A percentile compares a stretch with the other conserved stretches of the same genome.
These are phyloP conservation scores for Rugalucina vietnamica DNA, from an alignment of 2,888 invertebrate genomes.

Conservation along the genomic window DNA sequence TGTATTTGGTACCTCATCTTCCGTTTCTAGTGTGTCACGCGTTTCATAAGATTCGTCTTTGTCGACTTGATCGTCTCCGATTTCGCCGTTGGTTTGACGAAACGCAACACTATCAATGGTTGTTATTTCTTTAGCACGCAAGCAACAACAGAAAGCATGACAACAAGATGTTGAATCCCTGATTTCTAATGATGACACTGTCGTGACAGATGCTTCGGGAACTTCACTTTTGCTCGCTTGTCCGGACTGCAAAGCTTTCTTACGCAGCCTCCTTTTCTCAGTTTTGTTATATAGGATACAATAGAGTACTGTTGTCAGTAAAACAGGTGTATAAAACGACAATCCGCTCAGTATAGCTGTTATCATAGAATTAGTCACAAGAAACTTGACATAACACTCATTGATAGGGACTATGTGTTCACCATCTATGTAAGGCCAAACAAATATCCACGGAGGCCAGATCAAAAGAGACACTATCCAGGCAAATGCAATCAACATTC, in stretches of 20 bases:
- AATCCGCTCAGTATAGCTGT: background rate
- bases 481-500: background rate
- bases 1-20: background rate
- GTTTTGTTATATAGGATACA: background rate
- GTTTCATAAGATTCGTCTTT: background rate
- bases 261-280: background rate
- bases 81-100: background rate
- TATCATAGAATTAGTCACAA: background rate
- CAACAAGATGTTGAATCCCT: background rate
- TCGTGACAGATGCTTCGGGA: background rate
- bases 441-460: constrained; percentile 8
- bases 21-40: background rate
- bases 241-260: background rate
- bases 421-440: background rate
- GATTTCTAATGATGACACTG: background rate
- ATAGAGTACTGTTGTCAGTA: background rate
- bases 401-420: background rate
- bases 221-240: background rate
- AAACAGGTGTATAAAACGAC: background rate
- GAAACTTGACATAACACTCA: background rate
- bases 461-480: background rate
- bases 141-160: background rate
- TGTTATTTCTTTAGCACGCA: background rate
- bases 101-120: background rate
- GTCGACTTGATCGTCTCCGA: background rate